Conservation (phyloP, 2,888 invertebrate genomes). For the Drosophila leonis region DNA sequence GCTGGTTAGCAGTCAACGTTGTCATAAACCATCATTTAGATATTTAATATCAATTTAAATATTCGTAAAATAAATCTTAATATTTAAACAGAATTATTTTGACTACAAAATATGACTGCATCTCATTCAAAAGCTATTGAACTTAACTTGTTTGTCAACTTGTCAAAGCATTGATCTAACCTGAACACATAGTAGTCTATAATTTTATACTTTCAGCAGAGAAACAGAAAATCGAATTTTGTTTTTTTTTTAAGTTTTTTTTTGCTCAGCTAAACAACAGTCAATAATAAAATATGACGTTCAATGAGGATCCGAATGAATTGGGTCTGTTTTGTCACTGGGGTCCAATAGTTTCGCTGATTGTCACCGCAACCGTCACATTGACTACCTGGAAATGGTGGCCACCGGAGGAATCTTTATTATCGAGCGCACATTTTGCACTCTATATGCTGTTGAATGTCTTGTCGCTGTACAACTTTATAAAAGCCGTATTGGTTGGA, state of each 20-base stretch:
- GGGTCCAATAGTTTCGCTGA: slow-evolving; percentile 48
- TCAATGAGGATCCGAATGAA: slow-evolving; percentile 20
- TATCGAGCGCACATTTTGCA: slow-evolving; percentile 90
- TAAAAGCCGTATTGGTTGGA: slow-evolving; percentile 94
- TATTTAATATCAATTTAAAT: too few species aligned
- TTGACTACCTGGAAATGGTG: slow-evolving; percentile 94
- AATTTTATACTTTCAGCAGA: background rate
- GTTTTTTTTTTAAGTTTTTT: too few species aligned
- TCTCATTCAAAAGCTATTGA: background rate
- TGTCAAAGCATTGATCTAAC: background rate
- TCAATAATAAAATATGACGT: background rate
- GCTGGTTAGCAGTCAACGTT: too few species aligned
- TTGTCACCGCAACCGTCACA: slow-evolving; percentile 86
- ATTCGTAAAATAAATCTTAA: too few species aligned
- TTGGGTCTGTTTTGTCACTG: slow-evolving; percentile 58
- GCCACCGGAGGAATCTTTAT: slow-evolving; percentile 90
- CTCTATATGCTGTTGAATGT: slow-evolving; percentile 92
- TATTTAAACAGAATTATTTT: too few species aligned
- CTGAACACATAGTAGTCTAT: background rate
- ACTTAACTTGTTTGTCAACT: background rate
- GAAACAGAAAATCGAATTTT: background rate
- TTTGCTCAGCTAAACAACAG: background rate
- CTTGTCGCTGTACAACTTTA: slow-evolving; percentile 94
- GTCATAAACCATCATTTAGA: too few species aligned
- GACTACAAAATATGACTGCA: too few species aligned